These are phyloP conservation scores for Tragelaphus oryx DNA, from an alignment of 2,797 vertebrate genomes.

Conservation along the genomic window DNA sequence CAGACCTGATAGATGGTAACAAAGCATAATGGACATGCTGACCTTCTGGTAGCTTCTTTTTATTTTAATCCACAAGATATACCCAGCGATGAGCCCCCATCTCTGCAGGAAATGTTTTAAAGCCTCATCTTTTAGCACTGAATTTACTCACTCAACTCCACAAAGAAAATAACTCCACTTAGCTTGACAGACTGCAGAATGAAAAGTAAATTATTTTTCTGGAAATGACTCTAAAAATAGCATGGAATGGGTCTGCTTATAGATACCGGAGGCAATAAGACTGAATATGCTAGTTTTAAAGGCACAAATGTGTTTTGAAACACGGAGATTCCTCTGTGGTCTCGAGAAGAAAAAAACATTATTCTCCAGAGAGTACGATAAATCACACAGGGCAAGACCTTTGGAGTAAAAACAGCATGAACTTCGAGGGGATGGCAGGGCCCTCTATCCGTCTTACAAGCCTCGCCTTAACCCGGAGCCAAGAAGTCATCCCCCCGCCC, in stretches of 20 bases:
- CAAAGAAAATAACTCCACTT: conserved; percentile 52
- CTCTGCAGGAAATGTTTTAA: conserved; percentile 42
- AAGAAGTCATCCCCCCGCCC: neutral
- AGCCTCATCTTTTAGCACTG: neutral
- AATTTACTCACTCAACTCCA: conserved; percentile 35
- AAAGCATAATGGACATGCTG: fast-evolving
- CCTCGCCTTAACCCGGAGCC: neutral
- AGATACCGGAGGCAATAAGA: conserved; percentile 53
- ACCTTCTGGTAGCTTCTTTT: neutral
- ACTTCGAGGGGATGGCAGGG: neutral
- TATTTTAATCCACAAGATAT: conserved; percentile 32
- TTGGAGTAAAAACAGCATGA: conserved; percentile 33
- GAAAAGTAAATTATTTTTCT: conserved; percentile 68
- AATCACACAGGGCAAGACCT: conserved; percentile 63
- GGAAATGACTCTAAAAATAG: conserved; percentile 74
- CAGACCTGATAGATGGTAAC: neutral
- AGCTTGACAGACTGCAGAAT: conserved; percentile 71
- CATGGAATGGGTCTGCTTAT: conserved; percentile 39
- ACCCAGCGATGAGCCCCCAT: neutral
- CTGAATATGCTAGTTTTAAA: conserved; percentile 64
- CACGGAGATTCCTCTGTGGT: conserved; percentile 51
- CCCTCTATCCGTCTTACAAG: neutral
- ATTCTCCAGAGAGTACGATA: conserved; percentile 71
- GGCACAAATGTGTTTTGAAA: conserved; percentile 73
- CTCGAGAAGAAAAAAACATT: conserved; percentile 61